Evolutionary conservation across 1,140 invertebrate genomes (phyloP).

Genomic region (Oncopodura yosiiana): DNA sequence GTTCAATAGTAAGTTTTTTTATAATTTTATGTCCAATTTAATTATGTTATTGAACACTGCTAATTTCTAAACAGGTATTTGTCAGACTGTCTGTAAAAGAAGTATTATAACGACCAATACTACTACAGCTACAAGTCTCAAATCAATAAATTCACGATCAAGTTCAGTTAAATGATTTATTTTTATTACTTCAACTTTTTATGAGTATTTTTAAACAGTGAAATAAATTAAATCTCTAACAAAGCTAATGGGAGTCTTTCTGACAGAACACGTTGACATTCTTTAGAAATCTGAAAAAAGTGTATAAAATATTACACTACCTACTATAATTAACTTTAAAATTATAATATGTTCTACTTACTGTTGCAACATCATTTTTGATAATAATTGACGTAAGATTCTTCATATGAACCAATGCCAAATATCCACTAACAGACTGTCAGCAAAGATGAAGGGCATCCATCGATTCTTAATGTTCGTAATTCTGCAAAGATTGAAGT

Average conservation of each 20-base stretch:
- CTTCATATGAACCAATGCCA: constrained; percentile 22
- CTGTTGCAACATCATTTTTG: constrained; percentile 17
- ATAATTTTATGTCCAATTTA: no score
- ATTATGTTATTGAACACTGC: no score
- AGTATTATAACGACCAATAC: no score
- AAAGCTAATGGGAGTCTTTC: constrained; percentile 9
- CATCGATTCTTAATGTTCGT: constrained; percentile 13
- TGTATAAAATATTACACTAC: not conserved
- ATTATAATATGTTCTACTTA: no score
- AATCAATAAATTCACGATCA: no score
- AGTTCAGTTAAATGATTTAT: no score
- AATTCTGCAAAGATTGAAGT: constrained; percentile 7
- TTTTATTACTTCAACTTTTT: no score
- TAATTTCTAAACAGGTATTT: no score
- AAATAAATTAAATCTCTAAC: constrained; percentile 8
- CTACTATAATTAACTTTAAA: not conserved
- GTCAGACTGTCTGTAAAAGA: no score
- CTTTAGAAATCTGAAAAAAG: constrained; percentile 15
- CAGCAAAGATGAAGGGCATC: constrained; percentile 11
- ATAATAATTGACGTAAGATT: constrained; percentile 9
- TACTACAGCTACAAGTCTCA: no score
- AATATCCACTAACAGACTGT: constrained; percentile 16
- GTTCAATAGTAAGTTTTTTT: no score
- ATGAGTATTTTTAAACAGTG: not conserved
- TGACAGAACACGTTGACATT: constrained; percentile 9